Conservation (phyloP, 2,797 vertebrate genomes). For the Hydrophis major region DNA sequence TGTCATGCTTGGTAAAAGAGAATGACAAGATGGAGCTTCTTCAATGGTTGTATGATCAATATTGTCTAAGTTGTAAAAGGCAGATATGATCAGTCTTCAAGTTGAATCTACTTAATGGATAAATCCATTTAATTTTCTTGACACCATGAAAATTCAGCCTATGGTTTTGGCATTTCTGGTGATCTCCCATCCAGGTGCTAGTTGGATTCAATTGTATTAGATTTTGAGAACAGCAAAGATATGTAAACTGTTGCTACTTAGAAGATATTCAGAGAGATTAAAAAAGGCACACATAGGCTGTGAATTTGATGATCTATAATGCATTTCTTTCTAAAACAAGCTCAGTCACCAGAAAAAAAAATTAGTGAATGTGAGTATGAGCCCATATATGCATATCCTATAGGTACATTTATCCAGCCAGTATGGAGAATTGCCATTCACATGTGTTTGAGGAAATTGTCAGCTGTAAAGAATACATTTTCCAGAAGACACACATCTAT, state of each 20-base stretch:
- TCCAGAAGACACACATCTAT: not conserved
- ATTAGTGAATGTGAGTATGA: not conserved
- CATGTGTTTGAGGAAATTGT: not conserved
- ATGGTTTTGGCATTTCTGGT: not conserved
- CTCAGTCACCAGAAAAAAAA: not conserved
- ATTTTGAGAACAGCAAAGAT: not conserved
- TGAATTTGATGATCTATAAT: not conserved
- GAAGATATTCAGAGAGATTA: not conserved
- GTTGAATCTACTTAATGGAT: not conserved
- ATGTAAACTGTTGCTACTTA: not conserved
- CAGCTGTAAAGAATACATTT: not conserved
- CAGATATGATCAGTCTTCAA: not conserved
- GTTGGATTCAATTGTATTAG: not conserved
- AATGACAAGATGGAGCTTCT: not conserved
- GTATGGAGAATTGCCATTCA: not conserved
- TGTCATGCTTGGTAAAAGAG: not conserved
- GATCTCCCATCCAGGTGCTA: not conserved
- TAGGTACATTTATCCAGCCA: not conserved
- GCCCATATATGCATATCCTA: not conserved
- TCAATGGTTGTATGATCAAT: not conserved
- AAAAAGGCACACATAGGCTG: not conserved
- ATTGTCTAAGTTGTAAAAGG: not conserved
- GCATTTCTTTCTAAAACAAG: not conserved
- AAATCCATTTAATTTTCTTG: not conserved
- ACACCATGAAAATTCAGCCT: not conserved